phyloP scores from a whole-genome alignment of 2,888 invertebrate genomes.

The Ptycholaimellus sp. region DNA sequence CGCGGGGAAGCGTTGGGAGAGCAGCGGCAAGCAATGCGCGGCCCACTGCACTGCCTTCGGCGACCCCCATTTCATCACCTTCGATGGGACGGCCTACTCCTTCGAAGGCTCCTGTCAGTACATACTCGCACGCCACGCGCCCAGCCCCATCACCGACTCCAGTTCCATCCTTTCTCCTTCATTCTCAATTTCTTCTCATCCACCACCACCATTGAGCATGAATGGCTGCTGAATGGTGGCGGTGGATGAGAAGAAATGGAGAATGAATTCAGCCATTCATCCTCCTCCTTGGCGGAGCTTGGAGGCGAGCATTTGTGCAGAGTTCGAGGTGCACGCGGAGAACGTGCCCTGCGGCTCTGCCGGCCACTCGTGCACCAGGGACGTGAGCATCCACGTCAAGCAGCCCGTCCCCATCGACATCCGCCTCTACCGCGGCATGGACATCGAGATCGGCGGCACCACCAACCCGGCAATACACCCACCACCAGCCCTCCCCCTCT shows the following conservation, averaged over 20 bases:
- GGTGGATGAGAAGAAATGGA: too few species aligned
- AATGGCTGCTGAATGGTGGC: too few species aligned
- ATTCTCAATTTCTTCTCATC: too few species aligned
- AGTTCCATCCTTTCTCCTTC: too few species aligned
- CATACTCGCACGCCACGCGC: constrained; percentile 7
- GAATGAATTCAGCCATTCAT: too few species aligned
- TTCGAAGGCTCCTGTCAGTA: constrained; percentile 77
- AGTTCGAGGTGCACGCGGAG: constrained; percentile 49
- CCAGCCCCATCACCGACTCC: background rate
- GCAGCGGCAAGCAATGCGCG: constrained; percentile 49
- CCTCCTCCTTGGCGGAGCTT: too few species aligned
- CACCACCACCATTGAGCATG: too few species aligned
- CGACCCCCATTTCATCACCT: constrained; percentile 69
- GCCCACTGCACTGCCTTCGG: constrained; percentile 62
- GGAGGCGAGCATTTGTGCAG: too few species aligned
- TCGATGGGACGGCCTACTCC: constrained; percentile 60
- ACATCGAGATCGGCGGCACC: too few species aligned
- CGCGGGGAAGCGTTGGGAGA: constrained; percentile 49
- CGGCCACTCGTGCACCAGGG: constrained; percentile 64
- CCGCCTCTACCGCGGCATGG: constrained; percentile 1
- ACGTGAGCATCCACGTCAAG: constrained; percentile 39
- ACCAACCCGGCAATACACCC: too few species aligned
- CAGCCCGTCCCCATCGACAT: background rate
- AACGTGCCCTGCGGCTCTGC: constrained; percentile 63
- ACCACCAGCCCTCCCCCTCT: too few species aligned